Conservation (phyloP, 2,888 invertebrate species). For the Andrena flavipes region DNA sequence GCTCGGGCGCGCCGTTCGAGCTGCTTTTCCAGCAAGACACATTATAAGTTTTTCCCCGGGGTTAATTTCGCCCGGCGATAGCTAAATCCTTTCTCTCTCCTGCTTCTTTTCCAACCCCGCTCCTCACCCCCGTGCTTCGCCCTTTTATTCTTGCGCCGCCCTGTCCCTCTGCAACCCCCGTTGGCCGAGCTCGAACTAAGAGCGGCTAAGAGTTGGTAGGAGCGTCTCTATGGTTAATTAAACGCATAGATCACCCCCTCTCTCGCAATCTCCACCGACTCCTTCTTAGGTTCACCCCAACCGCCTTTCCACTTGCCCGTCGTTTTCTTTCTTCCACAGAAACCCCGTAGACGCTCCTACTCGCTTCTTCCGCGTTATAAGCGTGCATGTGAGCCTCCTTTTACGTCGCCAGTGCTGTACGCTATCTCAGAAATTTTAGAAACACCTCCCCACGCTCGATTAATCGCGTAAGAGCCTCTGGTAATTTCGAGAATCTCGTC, state of each 20-base stretch:
- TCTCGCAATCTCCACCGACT: slow-evolving; percentile 69
- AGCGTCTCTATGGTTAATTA: slow-evolving; percentile 84
- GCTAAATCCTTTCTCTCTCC: slow-evolving; percentile 71
- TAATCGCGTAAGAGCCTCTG: not conserved
- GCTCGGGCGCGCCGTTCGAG: slow-evolving; percentile 50
- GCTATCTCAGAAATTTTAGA: slow-evolving; percentile 6
- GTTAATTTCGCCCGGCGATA: slow-evolving; percentile 81
- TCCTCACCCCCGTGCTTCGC: slow-evolving; percentile 27
- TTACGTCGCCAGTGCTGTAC: slow-evolving; percentile 63
- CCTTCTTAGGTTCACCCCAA: slow-evolving; percentile 53
- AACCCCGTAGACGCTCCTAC: slow-evolving; percentile 69
- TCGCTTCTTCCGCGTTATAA: slow-evolving; percentile 72
- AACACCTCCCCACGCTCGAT: not conserved
- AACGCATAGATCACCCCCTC: slow-evolving; percentile 83
- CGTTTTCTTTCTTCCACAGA: slow-evolving; percentile 45
- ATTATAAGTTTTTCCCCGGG: slow-evolving; percentile 83
- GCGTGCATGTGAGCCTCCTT: slow-evolving; percentile 63
- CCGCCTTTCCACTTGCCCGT: slow-evolving; percentile 40
- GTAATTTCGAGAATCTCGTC: not conserved
- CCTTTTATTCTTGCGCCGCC: slow-evolving; percentile 55
- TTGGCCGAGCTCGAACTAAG: slow-evolving; percentile 78
- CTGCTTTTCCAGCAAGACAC: slow-evolving; percentile 77
- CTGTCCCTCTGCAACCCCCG: slow-evolving; percentile 58
- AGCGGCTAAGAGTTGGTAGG: slow-evolving; percentile 81
- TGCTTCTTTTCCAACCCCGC: slow-evolving; percentile 32